Conservation (phyloP, 1,140 invertebrate genomes). For the Nasonia giraulti region DNA sequence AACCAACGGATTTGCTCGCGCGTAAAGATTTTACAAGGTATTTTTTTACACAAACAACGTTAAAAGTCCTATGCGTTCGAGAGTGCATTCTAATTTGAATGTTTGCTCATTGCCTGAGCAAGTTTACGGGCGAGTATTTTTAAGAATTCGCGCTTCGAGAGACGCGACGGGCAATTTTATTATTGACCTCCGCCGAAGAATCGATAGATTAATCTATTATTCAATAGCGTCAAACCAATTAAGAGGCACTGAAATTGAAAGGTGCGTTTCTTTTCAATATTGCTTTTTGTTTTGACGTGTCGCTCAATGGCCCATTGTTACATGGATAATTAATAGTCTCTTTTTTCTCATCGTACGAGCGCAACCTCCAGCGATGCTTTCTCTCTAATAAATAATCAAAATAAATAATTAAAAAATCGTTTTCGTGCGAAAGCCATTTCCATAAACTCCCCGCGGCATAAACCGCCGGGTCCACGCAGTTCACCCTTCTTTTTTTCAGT, state of each 20-base stretch:
- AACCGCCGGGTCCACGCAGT: not conserved
- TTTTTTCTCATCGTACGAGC: not conserved
- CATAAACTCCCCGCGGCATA: not conserved
- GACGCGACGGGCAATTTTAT: not conserved
- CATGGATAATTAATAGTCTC: not conserved
- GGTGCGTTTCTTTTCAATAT: not conserved
- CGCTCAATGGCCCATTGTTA: not conserved
- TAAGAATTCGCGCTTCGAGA: too few relatives aligned
- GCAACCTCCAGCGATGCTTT: not conserved
- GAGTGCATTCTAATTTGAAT: too few relatives aligned
- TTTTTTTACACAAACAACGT: too few relatives aligned
- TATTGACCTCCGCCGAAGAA: not conserved
- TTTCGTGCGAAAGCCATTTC: too few relatives aligned
- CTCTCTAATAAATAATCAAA: not conserved
- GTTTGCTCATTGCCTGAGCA: too few relatives aligned
- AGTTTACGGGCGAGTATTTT: too few relatives aligned
- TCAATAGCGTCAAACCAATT: not conserved
- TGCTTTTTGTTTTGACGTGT: not conserved
- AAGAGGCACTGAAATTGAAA: not conserved
- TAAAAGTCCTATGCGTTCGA: too few relatives aligned
- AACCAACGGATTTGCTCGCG: too few relatives aligned
- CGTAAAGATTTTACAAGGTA: too few relatives aligned
- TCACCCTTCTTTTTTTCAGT: not conserved
- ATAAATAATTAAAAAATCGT: too few relatives aligned
- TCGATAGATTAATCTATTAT: conserved; percentile 16